phyloP scores from a whole-genome alignment of 2,113 vertebrate genomes.

The Cygnus atratus region DNA sequence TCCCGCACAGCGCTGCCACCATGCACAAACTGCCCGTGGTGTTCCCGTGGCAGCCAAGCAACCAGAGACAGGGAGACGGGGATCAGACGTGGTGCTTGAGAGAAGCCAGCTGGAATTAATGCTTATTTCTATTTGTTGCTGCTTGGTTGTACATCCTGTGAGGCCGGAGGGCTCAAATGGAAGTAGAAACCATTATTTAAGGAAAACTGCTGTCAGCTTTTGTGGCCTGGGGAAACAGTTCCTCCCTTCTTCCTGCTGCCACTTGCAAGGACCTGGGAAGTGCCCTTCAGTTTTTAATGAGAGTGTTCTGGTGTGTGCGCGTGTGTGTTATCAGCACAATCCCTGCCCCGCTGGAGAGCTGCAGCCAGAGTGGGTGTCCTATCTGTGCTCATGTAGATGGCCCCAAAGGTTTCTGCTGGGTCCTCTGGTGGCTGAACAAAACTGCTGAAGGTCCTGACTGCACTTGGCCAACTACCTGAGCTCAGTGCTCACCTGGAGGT shows the following conservation, averaged over 20 bases:
- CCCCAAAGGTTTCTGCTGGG: not conserved
- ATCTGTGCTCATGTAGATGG: not conserved
- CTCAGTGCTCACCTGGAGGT: not conserved
- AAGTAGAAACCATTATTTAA: slow-evolving; percentile 26
- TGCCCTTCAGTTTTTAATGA: not conserved
- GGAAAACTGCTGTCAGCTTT: not conserved
- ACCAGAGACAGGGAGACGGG: not conserved
- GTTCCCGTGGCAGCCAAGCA: not conserved
- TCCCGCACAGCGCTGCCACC: not conserved
- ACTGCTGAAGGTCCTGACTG: not conserved
- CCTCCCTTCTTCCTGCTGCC: not conserved
- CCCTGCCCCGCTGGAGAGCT: not conserved
- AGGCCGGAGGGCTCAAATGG: slow-evolving; percentile 12
- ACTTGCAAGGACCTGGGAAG: not conserved
- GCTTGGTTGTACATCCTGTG: not conserved
- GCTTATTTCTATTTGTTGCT: not conserved
- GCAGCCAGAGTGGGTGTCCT: not conserved
- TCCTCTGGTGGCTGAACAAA: not conserved
- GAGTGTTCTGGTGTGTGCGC: not conserved
- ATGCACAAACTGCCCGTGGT: not conserved
- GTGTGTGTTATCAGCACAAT: not conserved
- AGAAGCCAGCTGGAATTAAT: not conserved
- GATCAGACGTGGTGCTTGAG: not conserved
- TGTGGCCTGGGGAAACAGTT: not conserved
- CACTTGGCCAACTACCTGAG: not conserved